Percentiles rank a stretch among this genome's conserved stretches.
Conservation (phyloP, 2,888 invertebrate genomes). For the Trichopoda pennipes region DNA sequence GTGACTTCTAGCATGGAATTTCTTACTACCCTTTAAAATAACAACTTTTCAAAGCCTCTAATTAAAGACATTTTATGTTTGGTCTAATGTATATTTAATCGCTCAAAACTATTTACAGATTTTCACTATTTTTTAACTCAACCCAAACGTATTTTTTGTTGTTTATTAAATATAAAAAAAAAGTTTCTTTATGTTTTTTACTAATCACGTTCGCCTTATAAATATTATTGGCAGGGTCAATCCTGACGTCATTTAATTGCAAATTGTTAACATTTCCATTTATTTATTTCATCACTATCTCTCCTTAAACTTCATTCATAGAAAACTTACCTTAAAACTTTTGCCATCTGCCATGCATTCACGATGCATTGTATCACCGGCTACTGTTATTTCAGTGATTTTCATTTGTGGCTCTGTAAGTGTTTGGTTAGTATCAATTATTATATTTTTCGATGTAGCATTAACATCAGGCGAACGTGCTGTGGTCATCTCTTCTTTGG, state of each 20-base stretch:
- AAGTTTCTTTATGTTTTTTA: slow-evolving; percentile 14
- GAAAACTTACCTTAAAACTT: slow-evolving; percentile 82
- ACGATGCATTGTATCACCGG: slow-evolving; percentile 74
- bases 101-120: no score
- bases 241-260: slow-evolving; percentile 37
- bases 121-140: no score
- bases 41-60: no score
- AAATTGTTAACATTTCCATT: slow-evolving; percentile 15
- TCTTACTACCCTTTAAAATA: no score
- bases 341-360: slow-evolving; percentile 81
- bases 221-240: slow-evolving; percentile 56
- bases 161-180: no score
- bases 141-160: no score
- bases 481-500: slow-evolving; percentile 50
- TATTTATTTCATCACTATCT: background rate
- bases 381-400: slow-evolving; percentile 78
- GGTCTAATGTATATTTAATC: no score
- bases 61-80: no score
- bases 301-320: background rate
- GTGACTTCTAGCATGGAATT: no score
- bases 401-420: slow-evolving; percentile 73
- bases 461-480: slow-evolving; percentile 65
- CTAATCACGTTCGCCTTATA: slow-evolving; percentile 26
- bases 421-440: slow-evolving; percentile 23
- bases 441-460: slow-evolving; percentile 52